Evolutionary conservation across 2,888 invertebrate genomes (phyloP).

Genomic region (Melanophora roralis): DNA sequence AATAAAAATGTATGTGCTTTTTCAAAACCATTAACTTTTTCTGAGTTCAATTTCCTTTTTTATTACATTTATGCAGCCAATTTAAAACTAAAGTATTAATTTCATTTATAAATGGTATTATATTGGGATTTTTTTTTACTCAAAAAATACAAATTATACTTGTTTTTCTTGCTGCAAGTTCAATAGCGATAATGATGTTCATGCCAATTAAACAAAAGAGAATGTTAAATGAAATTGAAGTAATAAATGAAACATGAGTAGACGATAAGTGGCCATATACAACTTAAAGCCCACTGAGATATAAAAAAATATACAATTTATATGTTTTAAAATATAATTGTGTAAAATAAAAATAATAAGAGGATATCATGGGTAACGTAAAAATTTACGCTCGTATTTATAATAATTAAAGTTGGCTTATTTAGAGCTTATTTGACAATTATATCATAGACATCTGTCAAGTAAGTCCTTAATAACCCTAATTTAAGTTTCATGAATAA

Average conservation of each 20-base stretch:
- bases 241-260: conserved; percentile 49
- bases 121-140: conserved; percentile 1
- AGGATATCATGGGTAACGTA: neutral
- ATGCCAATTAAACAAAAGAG: conserved; percentile 18
- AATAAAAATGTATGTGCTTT: too few species aligned
- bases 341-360: neutral
- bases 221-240: conserved; percentile 43
- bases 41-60: too few species aligned
- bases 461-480: too few species aligned
- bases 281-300: conserved; percentile 33
- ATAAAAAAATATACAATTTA: neutral
- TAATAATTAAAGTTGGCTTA: too few species aligned
- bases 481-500: too few species aligned
- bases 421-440: too few species aligned
- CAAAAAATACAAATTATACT: neutral
- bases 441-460: too few species aligned
- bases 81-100: neutral
- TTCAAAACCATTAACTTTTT: too few species aligned
- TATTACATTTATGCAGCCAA: too few species aligned
- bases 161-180: neutral
- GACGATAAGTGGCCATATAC: conserved; percentile 28
- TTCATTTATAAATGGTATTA: neutral
- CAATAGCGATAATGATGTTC: neutral
- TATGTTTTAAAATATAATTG: neutral
- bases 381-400: too few species aligned